Conservation (phyloP, 1,140 invertebrate genomes). For the Cheumatopsyche charites region DNA sequence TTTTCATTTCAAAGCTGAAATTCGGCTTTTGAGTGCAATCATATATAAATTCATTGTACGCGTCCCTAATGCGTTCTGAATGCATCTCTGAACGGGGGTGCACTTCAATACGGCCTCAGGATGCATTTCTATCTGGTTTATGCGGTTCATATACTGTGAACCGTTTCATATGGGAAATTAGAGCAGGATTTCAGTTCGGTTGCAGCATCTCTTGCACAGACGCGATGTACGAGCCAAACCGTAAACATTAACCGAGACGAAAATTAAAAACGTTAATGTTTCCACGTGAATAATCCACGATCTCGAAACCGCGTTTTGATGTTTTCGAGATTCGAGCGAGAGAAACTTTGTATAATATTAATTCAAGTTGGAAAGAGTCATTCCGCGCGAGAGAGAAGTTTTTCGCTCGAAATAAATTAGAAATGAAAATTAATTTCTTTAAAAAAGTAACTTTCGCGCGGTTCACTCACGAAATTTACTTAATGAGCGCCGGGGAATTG, state of each 20-base stretch:
- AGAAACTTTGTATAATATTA: background rate
- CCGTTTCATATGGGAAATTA: constrained; percentile 42
- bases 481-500: too few species aligned
- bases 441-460: background rate
- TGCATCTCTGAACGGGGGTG: constrained; percentile 26
- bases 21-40: constrained; percentile 4
- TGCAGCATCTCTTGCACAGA: constrained; percentile 7
- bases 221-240: background rate
- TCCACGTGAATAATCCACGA: background rate
- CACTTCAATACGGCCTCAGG: constrained; percentile 28
- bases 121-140: constrained; percentile 35
- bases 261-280: background rate
- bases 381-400: constrained; percentile 2
- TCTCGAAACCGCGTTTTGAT: constrained; percentile 17
- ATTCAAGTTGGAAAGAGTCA: constrained; percentile 3
- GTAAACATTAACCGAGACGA: background rate
- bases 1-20: too few species aligned
- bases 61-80: constrained; percentile 25
- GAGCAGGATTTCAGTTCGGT: constrained; percentile 21
- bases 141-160: constrained; percentile 37
- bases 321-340: background rate
- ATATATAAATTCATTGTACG: constrained; percentile 20
- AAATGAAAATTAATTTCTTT: constrained; percentile 9
- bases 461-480: background rate
- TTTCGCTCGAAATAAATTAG: background rate